These are phyloP conservation scores for Penaeus japonicus DNA, from an alignment of 1,140 invertebrate species.

Conservation along the genomic window DNA sequence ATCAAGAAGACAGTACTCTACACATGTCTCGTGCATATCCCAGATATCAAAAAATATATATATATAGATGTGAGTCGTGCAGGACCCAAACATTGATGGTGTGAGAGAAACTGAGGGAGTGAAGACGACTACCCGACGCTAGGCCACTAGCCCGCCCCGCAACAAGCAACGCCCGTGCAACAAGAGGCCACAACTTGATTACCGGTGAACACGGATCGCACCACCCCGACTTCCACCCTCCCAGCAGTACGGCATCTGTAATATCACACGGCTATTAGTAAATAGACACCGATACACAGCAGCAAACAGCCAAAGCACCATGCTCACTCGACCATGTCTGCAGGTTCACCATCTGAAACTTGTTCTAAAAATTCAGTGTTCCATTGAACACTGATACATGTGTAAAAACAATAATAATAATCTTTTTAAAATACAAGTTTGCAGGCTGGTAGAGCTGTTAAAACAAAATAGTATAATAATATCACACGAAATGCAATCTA, in stretches of 20 bases:
- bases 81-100: conserved; percentile 41
- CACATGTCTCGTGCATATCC: conserved; percentile 35
- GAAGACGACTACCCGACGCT: conserved; percentile 50
- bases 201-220: conserved; percentile 51
- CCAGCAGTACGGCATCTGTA: conserved; percentile 56
- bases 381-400: neutral
- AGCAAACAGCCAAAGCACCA: neutral
- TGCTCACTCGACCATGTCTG: too few species aligned
- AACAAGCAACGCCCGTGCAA: conserved; percentile 55
- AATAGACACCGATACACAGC: neutral
- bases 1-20: conserved; percentile 28
- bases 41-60: conserved; percentile 6
- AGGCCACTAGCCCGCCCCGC: conserved; percentile 51
- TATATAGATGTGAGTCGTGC: conserved; percentile 42
- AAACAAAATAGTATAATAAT: too few species aligned
- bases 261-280: conserved; percentile 27
- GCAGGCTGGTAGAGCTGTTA: too few species aligned
- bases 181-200: conserved; percentile 56
- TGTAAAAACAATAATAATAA: too few species aligned
- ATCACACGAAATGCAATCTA: too few species aligned
- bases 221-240: conserved; percentile 47
- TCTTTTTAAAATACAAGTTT: too few species aligned
- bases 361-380: neutral
- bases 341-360: neutral
- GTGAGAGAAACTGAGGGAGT: conserved; percentile 50